phyloP scores from a whole-genome alignment of 2,797 vertebrate genomes.

The Meriones psammophilus region DNA sequence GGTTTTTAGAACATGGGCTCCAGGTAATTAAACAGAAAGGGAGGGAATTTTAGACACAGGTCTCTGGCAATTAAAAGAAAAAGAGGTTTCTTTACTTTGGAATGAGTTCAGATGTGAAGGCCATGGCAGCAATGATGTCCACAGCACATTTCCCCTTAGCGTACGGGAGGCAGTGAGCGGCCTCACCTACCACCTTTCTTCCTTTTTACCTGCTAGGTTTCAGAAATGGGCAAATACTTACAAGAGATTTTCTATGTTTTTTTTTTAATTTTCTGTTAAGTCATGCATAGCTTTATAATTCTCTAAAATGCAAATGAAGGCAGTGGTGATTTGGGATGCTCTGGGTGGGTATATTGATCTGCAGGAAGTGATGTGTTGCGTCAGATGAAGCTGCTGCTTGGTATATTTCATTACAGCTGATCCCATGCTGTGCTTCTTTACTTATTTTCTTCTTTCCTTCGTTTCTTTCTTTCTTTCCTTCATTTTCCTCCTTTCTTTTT shows the following conservation, averaged over 20 bases:
- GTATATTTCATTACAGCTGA: neutral
- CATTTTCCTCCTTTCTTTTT: neutral
- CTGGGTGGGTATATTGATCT: neutral
- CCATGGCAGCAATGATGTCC: neutral
- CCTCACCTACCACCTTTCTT: neutral
- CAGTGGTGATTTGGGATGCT: constrained; percentile 54
- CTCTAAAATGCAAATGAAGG: constrained; percentile 61
- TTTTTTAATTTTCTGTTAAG: constrained; percentile 75
- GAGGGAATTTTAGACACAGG: constrained; percentile 48
- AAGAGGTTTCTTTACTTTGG: constrained; percentile 41
- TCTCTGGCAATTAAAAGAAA: constrained; percentile 66
- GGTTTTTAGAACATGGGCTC: constrained; percentile 36
- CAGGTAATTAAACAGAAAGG: constrained; percentile 55
- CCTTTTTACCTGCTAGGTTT: constrained; percentile 24
- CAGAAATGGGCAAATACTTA: neutral
- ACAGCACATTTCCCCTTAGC: constrained; percentile 39
- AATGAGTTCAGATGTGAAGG: constrained; percentile 49
- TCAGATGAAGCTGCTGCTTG: neutral
- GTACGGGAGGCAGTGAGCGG: constrained; percentile 1
- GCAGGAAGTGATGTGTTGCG: neutral
- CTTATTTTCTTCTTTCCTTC: neutral
- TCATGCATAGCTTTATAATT: constrained; percentile 5
- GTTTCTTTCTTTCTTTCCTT: no score
- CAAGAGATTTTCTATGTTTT: constrained; percentile 53
- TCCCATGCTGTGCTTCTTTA: no score